phyloP scores from a whole-genome alignment of 23 tunicate species.

The Halocynthia aurantium region DNA sequence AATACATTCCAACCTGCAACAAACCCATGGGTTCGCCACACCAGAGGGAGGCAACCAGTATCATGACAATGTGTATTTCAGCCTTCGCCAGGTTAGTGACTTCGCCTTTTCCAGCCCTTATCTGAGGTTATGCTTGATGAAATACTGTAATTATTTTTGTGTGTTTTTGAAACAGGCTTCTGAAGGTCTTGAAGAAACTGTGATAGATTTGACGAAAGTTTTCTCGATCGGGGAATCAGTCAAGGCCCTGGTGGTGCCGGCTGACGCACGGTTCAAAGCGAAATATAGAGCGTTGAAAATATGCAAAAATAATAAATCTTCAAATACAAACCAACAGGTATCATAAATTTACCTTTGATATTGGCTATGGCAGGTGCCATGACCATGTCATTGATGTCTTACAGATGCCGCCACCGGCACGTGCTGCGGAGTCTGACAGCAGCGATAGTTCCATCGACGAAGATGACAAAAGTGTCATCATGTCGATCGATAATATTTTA shows the following conservation, averaged over 20 bases:
- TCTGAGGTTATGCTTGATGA: too few relatives aligned
- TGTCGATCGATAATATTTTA: background rate
- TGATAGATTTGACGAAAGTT: background rate
- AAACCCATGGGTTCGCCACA: slow-evolving; percentile 10
- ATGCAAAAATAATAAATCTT: background rate
- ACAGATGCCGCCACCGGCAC: too few relatives aligned
- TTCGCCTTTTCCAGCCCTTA: background rate
- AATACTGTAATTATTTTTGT: background rate
- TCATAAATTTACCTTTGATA: background rate
- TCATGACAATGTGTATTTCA: slow-evolving; percentile 10
- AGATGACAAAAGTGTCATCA: background rate
- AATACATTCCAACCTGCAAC: slow-evolving; percentile 7
- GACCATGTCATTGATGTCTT: too few relatives aligned
- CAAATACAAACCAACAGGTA: background rate
- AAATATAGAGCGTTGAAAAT: slow-evolving; percentile 9
- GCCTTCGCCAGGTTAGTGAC: background rate
- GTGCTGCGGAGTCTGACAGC: background rate
- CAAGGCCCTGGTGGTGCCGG: background rate
- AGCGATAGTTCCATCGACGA: slow-evolving; percentile 5
- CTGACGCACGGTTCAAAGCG: slow-evolving; percentile 2
- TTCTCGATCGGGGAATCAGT: background rate
- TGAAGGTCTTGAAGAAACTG: background rate
- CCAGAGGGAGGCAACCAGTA: slow-evolving; percentile 3
- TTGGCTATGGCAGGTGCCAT: too few relatives aligned
- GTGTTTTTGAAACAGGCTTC: background rate